A percentile compares a stretch with the other conserved stretches of the same genome.
phyloP scores from a whole-genome alignment of 2,888 invertebrate species.

The Nomada fabriciana region DNA sequence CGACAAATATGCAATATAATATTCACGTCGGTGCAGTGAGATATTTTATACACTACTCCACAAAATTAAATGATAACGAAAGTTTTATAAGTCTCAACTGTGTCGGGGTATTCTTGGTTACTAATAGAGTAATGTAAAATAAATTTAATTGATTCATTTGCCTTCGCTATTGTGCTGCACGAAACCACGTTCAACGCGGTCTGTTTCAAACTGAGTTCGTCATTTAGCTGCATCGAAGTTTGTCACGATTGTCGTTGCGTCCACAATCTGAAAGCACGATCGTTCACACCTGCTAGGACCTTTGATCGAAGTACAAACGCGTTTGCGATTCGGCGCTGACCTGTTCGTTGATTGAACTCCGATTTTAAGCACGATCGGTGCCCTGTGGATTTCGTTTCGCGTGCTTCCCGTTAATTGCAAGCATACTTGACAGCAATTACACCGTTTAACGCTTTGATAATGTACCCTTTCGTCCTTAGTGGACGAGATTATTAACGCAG shows the following conservation, averaged over 20 bases:
- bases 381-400: conserved; percentile 25
- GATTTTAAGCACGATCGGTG: conserved; percentile 46
- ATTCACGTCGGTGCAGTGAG: too few species aligned
- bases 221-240: conserved; percentile 11
- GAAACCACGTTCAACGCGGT: neutral
- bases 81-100: too few species aligned
- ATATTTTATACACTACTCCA: too few species aligned
- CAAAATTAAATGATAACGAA: too few species aligned
- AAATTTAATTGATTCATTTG: neutral
- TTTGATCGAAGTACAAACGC: conserved; percentile 42
- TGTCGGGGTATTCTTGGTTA: too few species aligned
- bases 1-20: neutral
- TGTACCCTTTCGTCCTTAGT: neutral
- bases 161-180: neutral
- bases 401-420: conserved; percentile 44
- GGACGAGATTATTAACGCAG: neutral
- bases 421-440: conserved; percentile 41
- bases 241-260: conserved; percentile 32
- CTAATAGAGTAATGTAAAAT: too few species aligned
- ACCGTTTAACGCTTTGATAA: conserved; percentile 14
- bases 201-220: neutral
- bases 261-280: conserved; percentile 16
- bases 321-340: conserved; percentile 4
- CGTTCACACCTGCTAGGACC: conserved; percentile 22
- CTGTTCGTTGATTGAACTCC: conserved; percentile 27